Percentiles rank a stretch among this genome's conserved stretches.
Conservation (phyloP, 2,113 vertebrate species). For the Hypomesus transpacificus region DNA sequence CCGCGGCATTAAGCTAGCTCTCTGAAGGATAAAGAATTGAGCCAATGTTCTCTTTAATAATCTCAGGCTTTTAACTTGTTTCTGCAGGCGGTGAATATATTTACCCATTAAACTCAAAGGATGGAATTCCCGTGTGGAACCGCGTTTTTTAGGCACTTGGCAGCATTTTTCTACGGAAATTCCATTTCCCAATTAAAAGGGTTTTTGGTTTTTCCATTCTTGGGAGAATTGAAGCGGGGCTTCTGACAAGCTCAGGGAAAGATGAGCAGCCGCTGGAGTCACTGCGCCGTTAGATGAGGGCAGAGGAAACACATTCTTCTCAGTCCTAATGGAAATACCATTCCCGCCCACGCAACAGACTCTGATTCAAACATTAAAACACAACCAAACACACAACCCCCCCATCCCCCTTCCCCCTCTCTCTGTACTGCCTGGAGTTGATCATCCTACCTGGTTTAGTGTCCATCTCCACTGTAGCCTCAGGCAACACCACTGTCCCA, state of each 20-base stretch:
- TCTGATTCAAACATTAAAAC: conserved; percentile 1
- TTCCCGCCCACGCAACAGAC: neutral
- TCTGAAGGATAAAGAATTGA: conserved; percentile 42
- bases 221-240: conserved; percentile 36
- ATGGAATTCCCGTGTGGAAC: conserved; percentile 64
- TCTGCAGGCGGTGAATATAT: conserved; percentile 48
- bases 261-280: conserved; percentile 47
- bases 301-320: conserved; percentile 12
- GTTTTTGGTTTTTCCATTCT: conserved; percentile 39
- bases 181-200: conserved; percentile 60
- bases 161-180: conserved; percentile 44
- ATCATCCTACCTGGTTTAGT: conserved; percentile 52
- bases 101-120: conserved; percentile 61
- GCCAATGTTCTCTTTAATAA: conserved; percentile 61
- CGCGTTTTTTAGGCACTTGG: conserved; percentile 47
- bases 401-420: conserved; percentile 40
- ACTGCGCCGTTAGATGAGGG: conserved; percentile 27
- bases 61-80: conserved; percentile 47
- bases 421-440: too few species aligned
- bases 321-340: conserved; percentile 18
- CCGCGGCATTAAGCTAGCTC: neutral
- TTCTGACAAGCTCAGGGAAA: conserved; percentile 28
- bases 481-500: conserved; percentile 38
- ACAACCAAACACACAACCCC: conserved; percentile 25
- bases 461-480: conserved; percentile 52